phyloP scores from a whole-genome alignment of 1,140 invertebrate genomes.

The Cryptotermes secundus region DNA sequence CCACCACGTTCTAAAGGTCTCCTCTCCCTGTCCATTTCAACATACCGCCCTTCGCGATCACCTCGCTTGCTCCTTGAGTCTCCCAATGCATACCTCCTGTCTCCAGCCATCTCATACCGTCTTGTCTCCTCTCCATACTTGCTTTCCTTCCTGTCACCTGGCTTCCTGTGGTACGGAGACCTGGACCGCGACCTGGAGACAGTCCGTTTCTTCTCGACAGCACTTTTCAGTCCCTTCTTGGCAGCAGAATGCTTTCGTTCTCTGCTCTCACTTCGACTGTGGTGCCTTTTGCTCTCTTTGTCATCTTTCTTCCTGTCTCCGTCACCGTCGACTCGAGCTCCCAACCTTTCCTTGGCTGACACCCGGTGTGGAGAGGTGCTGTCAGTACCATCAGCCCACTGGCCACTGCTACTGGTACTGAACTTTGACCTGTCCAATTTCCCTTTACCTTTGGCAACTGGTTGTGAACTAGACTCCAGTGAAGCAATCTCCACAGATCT shows the following conservation, averaged over 20 bases:
- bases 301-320: constrained; percentile 38
- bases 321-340: constrained; percentile 64
- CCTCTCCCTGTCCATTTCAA: background rate
- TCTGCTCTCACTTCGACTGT: constrained; percentile 29
- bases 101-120: constrained; percentile 32
- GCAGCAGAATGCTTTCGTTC: constrained; percentile 21
- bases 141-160: constrained; percentile 37
- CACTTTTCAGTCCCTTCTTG: constrained; percentile 31
- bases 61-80: constrained; percentile 38
- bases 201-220: constrained; percentile 28
- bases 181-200: constrained; percentile 31
- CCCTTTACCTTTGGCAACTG: constrained; percentile 49
- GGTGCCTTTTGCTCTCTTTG: constrained; percentile 24
- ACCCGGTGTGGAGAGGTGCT: constrained; percentile 54
- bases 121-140: constrained; percentile 1
- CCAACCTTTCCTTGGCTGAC: constrained; percentile 71
- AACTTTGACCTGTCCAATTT: constrained; percentile 32
- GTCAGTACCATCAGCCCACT: constrained; percentile 39
- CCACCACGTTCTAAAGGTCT: background rate
- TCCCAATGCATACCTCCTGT: constrained; percentile 35
- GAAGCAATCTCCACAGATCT: constrained; percentile 45
- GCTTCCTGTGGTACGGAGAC: constrained; percentile 30
- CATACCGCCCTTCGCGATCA: constrained; percentile 33
- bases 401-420: constrained; percentile 36
- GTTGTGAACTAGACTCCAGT: constrained; percentile 48